These are phyloP conservation scores for Cuniculus paca DNA, from an alignment of 2,797 vertebrate species.

Conservation along the genomic window DNA sequence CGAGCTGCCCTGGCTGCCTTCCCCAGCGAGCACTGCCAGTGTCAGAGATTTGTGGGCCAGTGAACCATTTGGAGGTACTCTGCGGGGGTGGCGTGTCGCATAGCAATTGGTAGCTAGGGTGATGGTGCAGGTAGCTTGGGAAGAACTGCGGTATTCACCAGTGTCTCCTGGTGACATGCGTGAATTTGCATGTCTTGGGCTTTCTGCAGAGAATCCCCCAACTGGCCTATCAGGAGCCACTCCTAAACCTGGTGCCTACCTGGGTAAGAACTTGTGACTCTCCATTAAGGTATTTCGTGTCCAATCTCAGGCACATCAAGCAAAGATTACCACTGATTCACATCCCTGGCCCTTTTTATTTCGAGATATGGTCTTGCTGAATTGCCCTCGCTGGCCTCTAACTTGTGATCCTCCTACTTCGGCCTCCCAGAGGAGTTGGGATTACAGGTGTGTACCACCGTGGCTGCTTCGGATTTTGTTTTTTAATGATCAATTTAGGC, in stretches of 20 bases:
- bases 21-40: fast-evolving
- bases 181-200: not conserved
- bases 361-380: not conserved
- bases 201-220: not conserved
- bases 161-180: fast-evolving
- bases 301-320: not conserved
- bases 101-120: fast-evolving
- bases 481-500: not conserved
- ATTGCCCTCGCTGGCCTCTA: not conserved
- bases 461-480: not conserved
- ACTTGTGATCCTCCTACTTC: not conserved
- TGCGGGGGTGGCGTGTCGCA: not conserved
- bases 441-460: not conserved
- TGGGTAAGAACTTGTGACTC: not conserved
- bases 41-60: not conserved
- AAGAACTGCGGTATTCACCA: fast-evolving
- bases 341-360: not conserved
- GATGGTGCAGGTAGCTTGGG: not conserved
- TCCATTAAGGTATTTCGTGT: no score
- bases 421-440: not conserved
- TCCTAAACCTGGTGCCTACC: not conserved
- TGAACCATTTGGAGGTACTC: not conserved
- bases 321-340: not conserved
- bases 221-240: not conserved
- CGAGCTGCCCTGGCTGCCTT: not conserved